Percentiles rank a stretch among this genome's conserved stretches.
These are phyloP conservation scores for Otolemur crassicaudatus DNA, from an alignment of 2,797 vertebrate species.

Conservation along the genomic window DNA sequence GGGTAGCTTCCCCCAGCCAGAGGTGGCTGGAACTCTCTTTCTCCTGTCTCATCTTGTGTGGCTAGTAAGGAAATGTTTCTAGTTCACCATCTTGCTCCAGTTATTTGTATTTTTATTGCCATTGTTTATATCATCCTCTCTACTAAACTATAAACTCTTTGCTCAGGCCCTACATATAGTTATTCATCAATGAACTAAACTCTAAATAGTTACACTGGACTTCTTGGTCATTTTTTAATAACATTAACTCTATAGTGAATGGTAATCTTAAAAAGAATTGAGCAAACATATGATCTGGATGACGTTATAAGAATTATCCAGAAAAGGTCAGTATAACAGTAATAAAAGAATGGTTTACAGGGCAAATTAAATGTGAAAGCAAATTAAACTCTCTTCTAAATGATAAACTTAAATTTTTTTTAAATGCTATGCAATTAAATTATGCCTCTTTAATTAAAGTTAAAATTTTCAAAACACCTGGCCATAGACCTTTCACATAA, in stretches of 20 bases:
- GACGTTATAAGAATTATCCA: neutral
- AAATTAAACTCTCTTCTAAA: conserved; percentile 22
- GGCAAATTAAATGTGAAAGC: neutral
- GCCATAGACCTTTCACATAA: neutral
- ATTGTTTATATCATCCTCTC: neutral
- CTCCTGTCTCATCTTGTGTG: no score
- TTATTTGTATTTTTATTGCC: neutral
- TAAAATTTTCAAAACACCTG: neutral
- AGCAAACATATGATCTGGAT: neutral
- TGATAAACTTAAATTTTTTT: neutral
- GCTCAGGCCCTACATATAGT: neutral
- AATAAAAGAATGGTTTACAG: neutral
- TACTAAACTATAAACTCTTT: neutral
- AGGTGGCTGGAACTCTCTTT: no score
- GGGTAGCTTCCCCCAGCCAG: no score
- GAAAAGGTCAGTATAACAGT: conserved; percentile 60
- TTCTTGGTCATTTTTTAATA: neutral
- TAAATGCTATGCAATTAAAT: neutral
- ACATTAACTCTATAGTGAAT: neutral
- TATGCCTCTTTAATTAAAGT: neutral
- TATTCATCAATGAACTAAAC: neutral
- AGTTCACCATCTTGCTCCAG: neutral
- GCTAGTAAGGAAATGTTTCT: no score
- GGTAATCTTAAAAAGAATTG: neutral
- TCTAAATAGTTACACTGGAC: neutral